These are phyloP conservation scores for Channa argus DNA, from an alignment of 2,113 vertebrate genomes.

Conservation along the genomic window DNA sequence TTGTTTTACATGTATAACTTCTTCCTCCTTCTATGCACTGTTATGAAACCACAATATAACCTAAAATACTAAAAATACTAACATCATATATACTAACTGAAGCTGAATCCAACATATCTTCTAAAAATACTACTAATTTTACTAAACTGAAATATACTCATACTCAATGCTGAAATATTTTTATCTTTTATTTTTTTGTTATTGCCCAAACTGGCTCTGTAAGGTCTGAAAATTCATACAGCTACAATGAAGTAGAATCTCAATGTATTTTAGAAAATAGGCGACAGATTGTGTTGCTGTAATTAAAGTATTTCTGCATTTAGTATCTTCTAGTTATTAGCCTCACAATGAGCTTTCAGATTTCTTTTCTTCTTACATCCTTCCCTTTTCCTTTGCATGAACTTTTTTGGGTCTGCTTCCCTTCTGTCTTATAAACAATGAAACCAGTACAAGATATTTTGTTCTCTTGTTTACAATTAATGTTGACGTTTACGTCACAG, in stretches of 20 bases:
- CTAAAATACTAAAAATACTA: conserved; percentile 42
- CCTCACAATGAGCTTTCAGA: conserved; percentile 42
- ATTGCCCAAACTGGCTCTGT: background rate
- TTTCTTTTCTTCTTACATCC: background rate
- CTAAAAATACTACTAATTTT: conserved; percentile 24
- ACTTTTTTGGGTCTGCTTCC: background rate
- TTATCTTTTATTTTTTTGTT: background rate
- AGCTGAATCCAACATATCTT: conserved; percentile 6
- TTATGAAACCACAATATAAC: background rate
- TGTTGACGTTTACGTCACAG: no score
- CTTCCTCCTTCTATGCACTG: background rate
- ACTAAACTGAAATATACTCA: conserved; percentile 25
- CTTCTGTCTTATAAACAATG: background rate
- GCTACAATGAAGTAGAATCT: background rate
- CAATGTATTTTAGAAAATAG: background rate
- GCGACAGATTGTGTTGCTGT: no score
- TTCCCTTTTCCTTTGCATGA: background rate
- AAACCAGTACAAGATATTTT: background rate
- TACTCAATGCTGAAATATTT: background rate
- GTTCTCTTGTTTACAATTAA: no score
- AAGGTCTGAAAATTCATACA: conserved; percentile 28
- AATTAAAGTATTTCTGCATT: no score
- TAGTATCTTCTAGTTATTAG: background rate
- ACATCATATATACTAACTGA: conserved; percentile 35
- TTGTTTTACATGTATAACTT: background rate